Base-by-base conservation (phyloP, 1,140 invertebrate genomes). In the Formica selysi region DNA sequence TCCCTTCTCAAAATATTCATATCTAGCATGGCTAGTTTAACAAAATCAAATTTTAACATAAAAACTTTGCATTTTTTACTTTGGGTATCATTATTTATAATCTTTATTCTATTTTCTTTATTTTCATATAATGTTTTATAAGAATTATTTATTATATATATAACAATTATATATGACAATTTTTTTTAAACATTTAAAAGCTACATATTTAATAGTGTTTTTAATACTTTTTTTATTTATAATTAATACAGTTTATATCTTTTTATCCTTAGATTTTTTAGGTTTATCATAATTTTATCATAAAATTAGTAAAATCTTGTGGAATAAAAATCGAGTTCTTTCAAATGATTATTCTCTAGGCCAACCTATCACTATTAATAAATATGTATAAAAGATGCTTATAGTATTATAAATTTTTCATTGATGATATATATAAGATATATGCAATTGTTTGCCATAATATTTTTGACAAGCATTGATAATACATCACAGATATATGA, bases 261-360 rank as follows among this genome's bases (percentile, higher is more conserved):
- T 59, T 51, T 29, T 4, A 41, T 79, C 11, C 54, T 83, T 71
- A 57, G 59, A 67, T 81, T 73, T 10, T 87, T 67, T 67, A 29
- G 16, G 4, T 8, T 22, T 13, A 68, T 16, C 16, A 7, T 54
- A 86, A 59, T 51, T 54, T 64, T 19, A 41, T 61, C n/a, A 70
- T 41, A 73, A 64, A 32, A 78, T 3, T 59, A 32, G 22, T 67
- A 2, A 85, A 67, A 59, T 59, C 7, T 29, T 3, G 4, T 8
- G 11, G 44, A 41, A 41, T 32, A 10, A 76, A 16, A 70, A 16
- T 44, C 11, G 41, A 48, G 3, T 41, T 13, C 16, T 13, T 67
- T 22, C 8, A n/a, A 80, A 26, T 11, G 4, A 57, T 80, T 57
- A 80, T 51, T 51, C 48, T 51, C 11, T 67, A 67, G n/a, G 29